Base-by-base conservation (phyloP, 2,797 vertebrate species). In the Phataginus tricuspis region DNA sequence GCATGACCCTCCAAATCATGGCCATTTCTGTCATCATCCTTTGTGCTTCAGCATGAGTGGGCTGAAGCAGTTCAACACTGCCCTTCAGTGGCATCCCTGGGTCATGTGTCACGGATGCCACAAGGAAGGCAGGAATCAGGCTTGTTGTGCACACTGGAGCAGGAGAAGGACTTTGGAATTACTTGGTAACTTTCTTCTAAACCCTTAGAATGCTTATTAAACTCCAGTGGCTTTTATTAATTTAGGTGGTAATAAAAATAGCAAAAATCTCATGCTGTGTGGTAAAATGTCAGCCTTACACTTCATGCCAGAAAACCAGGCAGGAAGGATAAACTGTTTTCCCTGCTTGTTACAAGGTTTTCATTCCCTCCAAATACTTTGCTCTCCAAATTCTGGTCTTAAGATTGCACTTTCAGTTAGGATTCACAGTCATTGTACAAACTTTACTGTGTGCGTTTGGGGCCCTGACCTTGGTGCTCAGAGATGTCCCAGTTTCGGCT, bases 1-100 rank as follows among this genome's bases (percentile, higher is more conserved):
- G 37, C 21, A 5, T 10, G 1, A 0, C 39, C 2, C 19, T n/a
- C 9, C 39, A 25, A 15, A 51, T 42, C 12, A 0, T 4, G 4
- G 2, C 2, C 34, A 4, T 37, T 34, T 13, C 23, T 16, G 27
- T 6, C 25, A 7, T 12, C 34, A 0, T 45, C 4, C 4, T 13
- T 29, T 6, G 0, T 39, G n/a, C n/a, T 23, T 29, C 51, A 34
- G 59, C 29, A 2, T 5, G 31, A 7, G 25, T 0, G 14, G 57
- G 39, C 69, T 6, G 0, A 51, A 12, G 16, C 87, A 39, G 14
- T 13, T 31, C 37, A 5, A 7, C 11, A 18, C 5, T 61, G 5
- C 29, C 10, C 5, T 34, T 14, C 1, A 9, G 1, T n/a, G 66
- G 16, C 39, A n/a, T 61, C 68, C 16, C 12, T 2, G 0, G 34